A percentile compares a stretch with the other conserved stretches of the same genome.
These are phyloP conservation scores for Vanessa cardui DNA, from an alignment of 2,888 invertebrate species.

Conservation along the genomic window DNA sequence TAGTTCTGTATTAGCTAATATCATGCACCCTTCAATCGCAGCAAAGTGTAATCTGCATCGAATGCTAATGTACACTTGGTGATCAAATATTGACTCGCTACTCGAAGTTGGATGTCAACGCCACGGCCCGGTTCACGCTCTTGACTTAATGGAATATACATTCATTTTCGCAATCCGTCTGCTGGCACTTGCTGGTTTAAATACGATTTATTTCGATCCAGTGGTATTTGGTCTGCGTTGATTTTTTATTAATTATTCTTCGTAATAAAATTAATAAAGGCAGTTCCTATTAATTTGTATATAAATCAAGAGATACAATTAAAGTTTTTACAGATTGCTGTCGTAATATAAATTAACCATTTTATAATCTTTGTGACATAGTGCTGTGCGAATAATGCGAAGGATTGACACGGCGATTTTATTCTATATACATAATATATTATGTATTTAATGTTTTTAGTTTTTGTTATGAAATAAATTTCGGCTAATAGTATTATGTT, in stretches of 20 bases:
- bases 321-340: neutral
- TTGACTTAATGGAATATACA: constrained; percentile 72
- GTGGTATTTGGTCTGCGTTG: neutral
- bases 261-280: too few relatives aligned
- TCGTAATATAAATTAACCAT: neutral
- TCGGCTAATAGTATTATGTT: too few relatives aligned
- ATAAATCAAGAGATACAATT: too few relatives aligned
- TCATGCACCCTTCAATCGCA: constrained; percentile 66
- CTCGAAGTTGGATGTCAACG: constrained; percentile 73
- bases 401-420: constrained; percentile 22
- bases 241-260: too few relatives aligned
- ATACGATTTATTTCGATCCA: neutral
- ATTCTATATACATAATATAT: constrained; percentile 8
- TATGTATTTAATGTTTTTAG: neutral
- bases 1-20: constrained; percentile 46
- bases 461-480: too few relatives aligned
- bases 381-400: constrained; percentile 16
- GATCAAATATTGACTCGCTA: constrained; percentile 72
- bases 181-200: constrained; percentile 4
- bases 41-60: constrained; percentile 66
- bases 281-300: too few relatives aligned
- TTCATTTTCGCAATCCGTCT: constrained; percentile 31
- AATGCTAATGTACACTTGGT: constrained; percentile 66
- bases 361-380: constrained; percentile 13
- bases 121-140: constrained; percentile 54